phyloP scores from a whole-genome alignment of 2,113 vertebrate genomes.

The Mellivora capensis region DNA sequence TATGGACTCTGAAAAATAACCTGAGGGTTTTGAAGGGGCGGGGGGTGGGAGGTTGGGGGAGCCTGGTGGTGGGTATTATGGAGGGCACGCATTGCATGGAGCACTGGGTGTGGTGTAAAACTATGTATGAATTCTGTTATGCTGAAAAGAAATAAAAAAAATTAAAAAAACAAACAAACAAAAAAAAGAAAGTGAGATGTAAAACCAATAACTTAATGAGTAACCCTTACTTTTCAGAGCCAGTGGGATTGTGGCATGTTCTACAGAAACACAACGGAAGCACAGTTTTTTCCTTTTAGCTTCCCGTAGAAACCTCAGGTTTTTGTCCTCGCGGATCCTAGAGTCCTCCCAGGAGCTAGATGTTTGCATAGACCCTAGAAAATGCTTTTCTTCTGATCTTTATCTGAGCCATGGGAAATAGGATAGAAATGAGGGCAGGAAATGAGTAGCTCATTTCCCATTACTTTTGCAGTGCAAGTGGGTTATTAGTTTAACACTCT shows the following conservation, averaged over 20 bases:
- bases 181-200: no score
- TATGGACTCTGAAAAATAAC: no score
- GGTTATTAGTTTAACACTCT: conserved; percentile 15
- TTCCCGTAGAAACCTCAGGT: neutral
- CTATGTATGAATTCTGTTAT: no score
- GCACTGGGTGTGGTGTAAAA: no score
- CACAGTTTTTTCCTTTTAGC: neutral
- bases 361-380: neutral
- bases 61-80: no score
- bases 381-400: neutral
- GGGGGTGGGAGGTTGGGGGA: no score
- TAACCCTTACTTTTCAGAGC: neutral
- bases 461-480: neutral
- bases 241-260: neutral
- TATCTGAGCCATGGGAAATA: neutral
- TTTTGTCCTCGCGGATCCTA: neutral
- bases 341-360: neutral
- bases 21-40: no score
- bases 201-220: conserved; percentile 52
- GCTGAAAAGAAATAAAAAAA: no score
- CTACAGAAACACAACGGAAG: neutral
- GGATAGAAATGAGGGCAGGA: neutral
- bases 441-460: neutral
- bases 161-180: no score
- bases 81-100: no score